A percentile compares a stretch with the other conserved stretches of the same genome.
Conservation (phyloP, 2,797 vertebrate genomes). For the Carapus acus region DNA sequence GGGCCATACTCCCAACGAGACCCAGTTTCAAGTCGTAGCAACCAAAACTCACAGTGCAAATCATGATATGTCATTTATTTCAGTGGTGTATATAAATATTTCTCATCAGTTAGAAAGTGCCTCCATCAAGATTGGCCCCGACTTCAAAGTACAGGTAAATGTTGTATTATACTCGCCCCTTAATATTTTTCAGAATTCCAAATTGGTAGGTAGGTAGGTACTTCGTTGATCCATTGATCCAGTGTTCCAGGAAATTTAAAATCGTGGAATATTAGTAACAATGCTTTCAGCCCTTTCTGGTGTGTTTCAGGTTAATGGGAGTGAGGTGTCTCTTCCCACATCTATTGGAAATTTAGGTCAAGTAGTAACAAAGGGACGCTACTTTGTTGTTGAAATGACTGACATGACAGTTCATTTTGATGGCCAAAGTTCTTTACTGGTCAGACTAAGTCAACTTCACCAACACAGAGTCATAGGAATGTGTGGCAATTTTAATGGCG, state of each 20-base stretch:
- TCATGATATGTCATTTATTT: constrained; percentile 62
- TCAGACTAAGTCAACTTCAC: constrained; percentile 34
- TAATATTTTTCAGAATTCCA: too few species aligned
- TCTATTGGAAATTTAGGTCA: constrained; percentile 28
- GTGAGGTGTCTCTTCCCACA: constrained; percentile 26
- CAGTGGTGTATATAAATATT: constrained; percentile 61
- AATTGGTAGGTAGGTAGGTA: too few species aligned
- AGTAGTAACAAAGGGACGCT: constrained; percentile 29
- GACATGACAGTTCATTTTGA: constrained; percentile 45
- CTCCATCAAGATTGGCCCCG: constrained; percentile 51
- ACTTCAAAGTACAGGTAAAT: constrained; percentile 51
- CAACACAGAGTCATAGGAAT: constrained; percentile 49
- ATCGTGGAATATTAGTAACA: neutral
- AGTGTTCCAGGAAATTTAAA: too few species aligned
- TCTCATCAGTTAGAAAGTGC: constrained; percentile 11
- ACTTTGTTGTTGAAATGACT: constrained; percentile 20
- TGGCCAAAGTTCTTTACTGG: constrained; percentile 45
- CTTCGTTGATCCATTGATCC: too few species aligned
- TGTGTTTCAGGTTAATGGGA: constrained; percentile 51
- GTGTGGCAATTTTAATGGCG: constrained; percentile 62
- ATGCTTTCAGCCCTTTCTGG: constrained; percentile 2
- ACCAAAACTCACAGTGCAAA: constrained; percentile 63
- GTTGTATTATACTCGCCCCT: too few species aligned
- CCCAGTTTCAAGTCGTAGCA: constrained; percentile 52
- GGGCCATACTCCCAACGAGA: constrained; percentile 10